These are phyloP conservation scores for Drosophila infuscata DNA, from an alignment of 2,888 invertebrate species.

Conservation along the genomic window DNA sequence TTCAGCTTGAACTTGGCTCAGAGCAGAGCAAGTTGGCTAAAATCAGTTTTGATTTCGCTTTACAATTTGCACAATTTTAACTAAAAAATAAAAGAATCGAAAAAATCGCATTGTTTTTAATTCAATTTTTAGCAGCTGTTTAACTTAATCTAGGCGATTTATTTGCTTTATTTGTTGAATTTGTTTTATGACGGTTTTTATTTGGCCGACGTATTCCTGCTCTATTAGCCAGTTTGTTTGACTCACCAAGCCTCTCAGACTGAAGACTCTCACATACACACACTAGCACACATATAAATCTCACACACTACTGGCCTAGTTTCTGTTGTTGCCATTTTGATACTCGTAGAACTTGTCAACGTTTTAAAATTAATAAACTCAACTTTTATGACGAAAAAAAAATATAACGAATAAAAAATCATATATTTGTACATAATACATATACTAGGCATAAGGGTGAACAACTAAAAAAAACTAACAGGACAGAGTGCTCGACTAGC, in stretches of 20 bases:
- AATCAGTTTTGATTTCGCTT: slow-evolving; percentile 17
- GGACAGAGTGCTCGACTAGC: background rate
- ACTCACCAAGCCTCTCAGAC: slow-evolving; percentile 35
- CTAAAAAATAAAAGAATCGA: background rate
- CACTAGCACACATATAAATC: background rate
- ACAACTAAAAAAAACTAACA: slow-evolving; percentile 3
- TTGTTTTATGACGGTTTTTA: slow-evolving; percentile 11
- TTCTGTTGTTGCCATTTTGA: slow-evolving; percentile 45
- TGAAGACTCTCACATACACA: background rate
- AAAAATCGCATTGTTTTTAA: background rate
- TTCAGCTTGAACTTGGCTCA: slow-evolving; percentile 34
- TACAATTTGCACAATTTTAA: background rate
- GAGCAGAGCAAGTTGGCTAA: slow-evolving; percentile 1
- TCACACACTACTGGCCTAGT: slow-evolving; percentile 76
- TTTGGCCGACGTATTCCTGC: slow-evolving; percentile 34
- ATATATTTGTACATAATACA: slow-evolving; percentile 2
- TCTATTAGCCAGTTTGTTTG: slow-evolving; percentile 35
- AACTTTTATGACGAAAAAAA: slow-evolving; percentile 58
- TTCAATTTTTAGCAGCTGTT: slow-evolving; percentile 45
- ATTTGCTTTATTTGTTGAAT: slow-evolving; percentile 3
- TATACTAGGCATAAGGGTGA: background rate
- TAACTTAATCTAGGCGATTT: background rate
- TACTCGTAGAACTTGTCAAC: slow-evolving; percentile 76
- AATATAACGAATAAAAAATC: slow-evolving; percentile 1
- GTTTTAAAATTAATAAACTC: slow-evolving; percentile 78